Base-by-base conservation (phyloP, 2,888 invertebrate species). In the Muschampia plurimacula region DNA sequence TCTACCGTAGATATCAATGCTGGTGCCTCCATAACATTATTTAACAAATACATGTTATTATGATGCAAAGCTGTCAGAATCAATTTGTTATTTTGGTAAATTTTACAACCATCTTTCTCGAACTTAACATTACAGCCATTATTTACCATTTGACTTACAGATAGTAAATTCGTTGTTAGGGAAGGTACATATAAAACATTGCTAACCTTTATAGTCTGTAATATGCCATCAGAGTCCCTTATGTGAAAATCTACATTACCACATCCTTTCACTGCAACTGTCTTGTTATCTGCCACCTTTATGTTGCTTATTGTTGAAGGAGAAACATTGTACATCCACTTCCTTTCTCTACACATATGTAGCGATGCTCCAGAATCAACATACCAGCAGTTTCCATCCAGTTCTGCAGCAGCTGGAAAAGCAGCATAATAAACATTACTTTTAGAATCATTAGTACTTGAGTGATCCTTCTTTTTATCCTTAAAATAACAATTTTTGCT, bases 311-410 rank as follows among this genome's bases (percentile, higher is more conserved):
- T 60, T 36, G 36, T 32, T 36, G 60, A 7, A 2, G 32, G 36
- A 8, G 8, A 13, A n/a, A 60, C n/a, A 60, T 60, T 36, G 36
- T 60, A 60, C 60, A 60, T 60, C 36, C 60, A 60, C 2, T 60
- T 36, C 12, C 7, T 60, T 60, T 13, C 36, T 60, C 60, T 36
- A 36, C 6, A 36, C 6, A 60, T 60, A 36, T 60, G 60, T 36
- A 22, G 12, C 13, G 60, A 60, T 32, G 60, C 60, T 36, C 60
- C 60, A 36, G 60, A 60, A 36, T 60, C 36, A 13, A 60, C 60
- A 36, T 60, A 60, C 60, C 60, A 60, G 32, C 32, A 32, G 32
- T 32, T 32, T 32, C 32, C 32, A 32, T 32, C 32, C 32, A 32
- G 32, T 32, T 32, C 32, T 32, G 32, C 32, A 32, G 32, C 32